Percentiles rank a stretch among this genome's conserved stretches.
Evolutionary conservation across 2,113 vertebrate species (phyloP).

Genomic region (Abramis brama): DNA sequence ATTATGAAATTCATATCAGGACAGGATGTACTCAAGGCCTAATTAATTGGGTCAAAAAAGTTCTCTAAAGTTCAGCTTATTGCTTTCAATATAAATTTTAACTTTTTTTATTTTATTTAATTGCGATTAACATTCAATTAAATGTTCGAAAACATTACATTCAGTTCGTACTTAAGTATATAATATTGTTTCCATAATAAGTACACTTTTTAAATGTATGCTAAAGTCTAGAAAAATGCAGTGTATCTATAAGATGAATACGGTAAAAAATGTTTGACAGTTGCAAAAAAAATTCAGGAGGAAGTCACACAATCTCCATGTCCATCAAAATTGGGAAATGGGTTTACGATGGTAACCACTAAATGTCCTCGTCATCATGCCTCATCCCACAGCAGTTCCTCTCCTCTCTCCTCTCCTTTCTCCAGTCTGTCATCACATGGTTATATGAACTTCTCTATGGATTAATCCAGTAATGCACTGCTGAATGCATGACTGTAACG

Average conservation of each 20-base stretch:
- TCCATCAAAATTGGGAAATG: not conserved
- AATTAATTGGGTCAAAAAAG: too few species aligned
- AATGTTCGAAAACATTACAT: too few species aligned
- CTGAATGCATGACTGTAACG: not conserved
- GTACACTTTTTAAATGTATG: too few species aligned
- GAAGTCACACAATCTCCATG: not conserved
- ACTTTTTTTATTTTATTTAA: too few species aligned
- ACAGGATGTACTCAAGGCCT: too few species aligned
- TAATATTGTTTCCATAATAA: too few species aligned
- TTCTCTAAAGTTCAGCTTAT: too few species aligned
- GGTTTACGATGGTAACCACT: not conserved
- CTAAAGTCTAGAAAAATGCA: too few species aligned
- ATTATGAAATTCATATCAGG: too few species aligned
- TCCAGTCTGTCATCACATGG: not conserved
- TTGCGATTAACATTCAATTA: too few species aligned
- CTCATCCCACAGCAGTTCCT: conserved; percentile 11
- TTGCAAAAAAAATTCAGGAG: not conserved
- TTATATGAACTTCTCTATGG: not conserved
- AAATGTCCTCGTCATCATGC: not conserved
- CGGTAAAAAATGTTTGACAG: not conserved
- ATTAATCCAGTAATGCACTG: not conserved
- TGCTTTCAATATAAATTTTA: too few species aligned
- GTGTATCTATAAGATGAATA: not conserved
- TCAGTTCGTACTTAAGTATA: too few species aligned
- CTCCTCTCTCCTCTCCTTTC: not conserved